phyloP scores from a whole-genome alignment of 2,888 invertebrate species.

The Panzeria rudis region DNA sequence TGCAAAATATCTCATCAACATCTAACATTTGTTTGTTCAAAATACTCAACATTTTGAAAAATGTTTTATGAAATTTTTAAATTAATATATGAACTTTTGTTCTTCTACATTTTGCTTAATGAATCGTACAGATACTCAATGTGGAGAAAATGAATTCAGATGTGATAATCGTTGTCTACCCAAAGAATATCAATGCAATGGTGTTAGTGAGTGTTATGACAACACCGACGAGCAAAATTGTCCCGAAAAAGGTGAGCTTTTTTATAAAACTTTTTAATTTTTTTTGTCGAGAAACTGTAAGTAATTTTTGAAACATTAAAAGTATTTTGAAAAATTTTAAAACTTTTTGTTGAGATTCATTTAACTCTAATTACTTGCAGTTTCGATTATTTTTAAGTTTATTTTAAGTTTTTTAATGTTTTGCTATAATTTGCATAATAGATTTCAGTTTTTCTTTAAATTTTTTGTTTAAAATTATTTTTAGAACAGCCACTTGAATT shows the following conservation, averaged over 20 bases:
- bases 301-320: neutral
- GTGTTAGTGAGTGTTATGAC: constrained; percentile 86
- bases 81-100: constrained; percentile 53
- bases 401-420: constrained; percentile 57
- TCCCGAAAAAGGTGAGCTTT: constrained; percentile 74
- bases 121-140: constrained; percentile 67
- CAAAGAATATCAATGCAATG: constrained; percentile 86
- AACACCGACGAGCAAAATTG: constrained; percentile 88
- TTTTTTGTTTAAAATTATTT: constrained; percentile 1
- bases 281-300: constrained; percentile 26
- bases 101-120: constrained; percentile 22
- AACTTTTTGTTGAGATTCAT: neutral
- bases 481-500: constrained; percentile 54
- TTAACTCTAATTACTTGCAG: constrained; percentile 16
- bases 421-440: constrained; percentile 56
- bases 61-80: neutral
- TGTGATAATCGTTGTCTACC: constrained; percentile 87
- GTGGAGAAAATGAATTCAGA: constrained; percentile 85
- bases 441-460: constrained; percentile 26
- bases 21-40: constrained; percentile 59
- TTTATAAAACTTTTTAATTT: constrained; percentile 51
- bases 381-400: constrained; percentile 48
- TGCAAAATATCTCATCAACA: constrained; percentile 46
- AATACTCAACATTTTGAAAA: constrained; percentile 5
- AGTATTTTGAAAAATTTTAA: neutral